Base-by-base conservation (phyloP, 2,888 invertebrate genomes). In the Caenorhabditis panamensis region DNA sequence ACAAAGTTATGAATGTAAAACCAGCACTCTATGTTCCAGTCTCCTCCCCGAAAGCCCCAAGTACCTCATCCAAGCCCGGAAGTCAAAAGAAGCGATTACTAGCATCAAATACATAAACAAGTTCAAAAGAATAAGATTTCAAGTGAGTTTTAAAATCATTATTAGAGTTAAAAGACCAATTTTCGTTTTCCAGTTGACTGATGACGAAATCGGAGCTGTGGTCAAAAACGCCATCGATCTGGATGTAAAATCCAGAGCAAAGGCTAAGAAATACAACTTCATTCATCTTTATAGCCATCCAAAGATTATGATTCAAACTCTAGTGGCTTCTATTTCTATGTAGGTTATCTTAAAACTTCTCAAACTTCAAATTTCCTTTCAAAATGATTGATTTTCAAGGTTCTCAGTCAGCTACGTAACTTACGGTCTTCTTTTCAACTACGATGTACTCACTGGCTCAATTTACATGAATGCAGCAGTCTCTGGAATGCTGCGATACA, bases 351-450 rank as follows among this genome's bases (percentile, higher is more conserved):
- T 11, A 53, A 5, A 41, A 37, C 20, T 61, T 28, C 37, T 2
- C 16, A 8, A 37, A 18, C 2, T 16, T 6, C n/a, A 22, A 20
- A 20, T 22, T 22, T 6, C 16, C 18, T n/a, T 13, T 6, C 4
- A 31, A 31, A 31, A 31, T 28, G n/a, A n/a, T n/a, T n/a, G n/a
- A n/a, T 26, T 26, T 76, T 86, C 47, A 71, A 87, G 87, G 75
- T 83, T 88, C 53, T 82, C 87, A 9, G 62, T 88, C 4, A 81
- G 82, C 41, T 84, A 86, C 37, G 82, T 88, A 31, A 88, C 87
- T 28, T 88, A 89, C 56, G 88, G 85, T 8, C 82, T 89, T 0
- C 67, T 89, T 8, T 89, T 87, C 83, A 89, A 89, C 47, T 83
- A 88, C 82, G 86, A 86, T 58, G 83, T 82, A 11, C 81, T 87